These are phyloP conservation scores for Elachura formosa DNA, from an alignment of 2,113 vertebrate genomes.

Conservation along the genomic window DNA sequence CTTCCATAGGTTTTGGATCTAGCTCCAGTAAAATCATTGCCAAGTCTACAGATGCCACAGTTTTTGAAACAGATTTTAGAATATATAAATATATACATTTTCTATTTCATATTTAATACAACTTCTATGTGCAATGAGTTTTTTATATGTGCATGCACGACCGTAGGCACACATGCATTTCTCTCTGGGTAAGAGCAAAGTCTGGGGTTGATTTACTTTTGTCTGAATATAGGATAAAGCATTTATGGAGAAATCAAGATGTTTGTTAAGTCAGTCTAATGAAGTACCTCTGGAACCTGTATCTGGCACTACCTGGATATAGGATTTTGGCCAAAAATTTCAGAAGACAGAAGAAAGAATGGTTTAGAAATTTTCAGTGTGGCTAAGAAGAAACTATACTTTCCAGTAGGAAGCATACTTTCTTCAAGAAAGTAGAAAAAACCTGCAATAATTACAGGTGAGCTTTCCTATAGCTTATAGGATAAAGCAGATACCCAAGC, in stretches of 20 bases:
- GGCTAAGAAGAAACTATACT: background rate
- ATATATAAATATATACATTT: conserved; percentile 46
- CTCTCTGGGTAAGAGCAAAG: background rate
- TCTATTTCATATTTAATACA: conserved; percentile 37
- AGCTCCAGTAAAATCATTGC: conserved; percentile 5
- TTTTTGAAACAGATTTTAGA: conserved; percentile 55
- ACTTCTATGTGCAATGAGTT: background rate
- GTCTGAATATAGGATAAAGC: background rate
- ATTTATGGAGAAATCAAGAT: background rate
- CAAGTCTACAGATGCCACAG: conserved; percentile 48
- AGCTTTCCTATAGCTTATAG: too few relatives aligned
- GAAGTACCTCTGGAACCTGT: background rate
- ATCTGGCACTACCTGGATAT: background rate
- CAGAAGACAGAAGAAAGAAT: background rate
- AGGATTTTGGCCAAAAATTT: background rate
- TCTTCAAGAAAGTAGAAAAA: too few relatives aligned
- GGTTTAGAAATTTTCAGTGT: background rate
- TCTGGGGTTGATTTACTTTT: background rate
- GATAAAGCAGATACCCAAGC: background rate
- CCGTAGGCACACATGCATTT: background rate
- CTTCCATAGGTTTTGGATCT: background rate
- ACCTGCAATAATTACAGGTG: too few relatives aligned
- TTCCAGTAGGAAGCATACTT: too few relatives aligned
- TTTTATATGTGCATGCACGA: background rate
- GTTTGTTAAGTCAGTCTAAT: background rate